Percentiles rank a stretch among this genome's conserved stretches.
Conservation (phyloP, 2,113 vertebrate species). For the Melanerpes formicivorus region DNA sequence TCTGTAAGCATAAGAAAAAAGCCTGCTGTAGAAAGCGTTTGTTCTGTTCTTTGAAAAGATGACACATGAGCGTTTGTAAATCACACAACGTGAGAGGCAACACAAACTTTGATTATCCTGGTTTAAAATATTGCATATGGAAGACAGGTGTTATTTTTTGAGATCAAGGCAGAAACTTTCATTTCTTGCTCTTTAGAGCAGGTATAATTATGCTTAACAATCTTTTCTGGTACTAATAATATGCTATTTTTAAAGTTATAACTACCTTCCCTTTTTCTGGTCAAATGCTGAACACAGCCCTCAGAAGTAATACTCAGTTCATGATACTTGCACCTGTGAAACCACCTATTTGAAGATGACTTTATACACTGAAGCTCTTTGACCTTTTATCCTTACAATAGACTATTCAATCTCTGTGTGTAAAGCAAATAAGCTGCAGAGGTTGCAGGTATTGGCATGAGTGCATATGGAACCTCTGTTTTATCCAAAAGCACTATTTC, state of each 20-base stretch:
- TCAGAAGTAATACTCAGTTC: neutral
- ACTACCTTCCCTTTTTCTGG: neutral
- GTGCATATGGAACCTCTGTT: neutral
- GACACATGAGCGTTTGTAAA: neutral
- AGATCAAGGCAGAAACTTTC: neutral
- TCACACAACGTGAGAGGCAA: neutral
- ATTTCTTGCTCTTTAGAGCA: neutral
- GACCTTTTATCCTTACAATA: neutral
- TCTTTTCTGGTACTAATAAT: neutral
- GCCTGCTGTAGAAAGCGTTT: neutral
- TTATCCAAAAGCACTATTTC: neutral
- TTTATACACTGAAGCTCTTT: neutral
- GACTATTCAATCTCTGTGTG: neutral
- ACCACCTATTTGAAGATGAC: neutral
- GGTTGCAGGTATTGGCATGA: neutral
- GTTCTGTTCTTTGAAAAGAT: neutral
- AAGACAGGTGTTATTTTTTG: neutral
- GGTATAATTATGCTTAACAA: neutral
- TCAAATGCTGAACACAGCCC: neutral
- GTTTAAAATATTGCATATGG: neutral
- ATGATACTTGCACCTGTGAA: neutral
- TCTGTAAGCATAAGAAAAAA: neutral
- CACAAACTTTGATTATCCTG: neutral
- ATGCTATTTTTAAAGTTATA: neutral
- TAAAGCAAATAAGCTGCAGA: neutral